Percentiles rank a stretch among this genome's conserved stretches.
Evolutionary conservation across 2,797 vertebrate genomes (phyloP).

Genomic region (Cirrhinus molitorella): DNA sequence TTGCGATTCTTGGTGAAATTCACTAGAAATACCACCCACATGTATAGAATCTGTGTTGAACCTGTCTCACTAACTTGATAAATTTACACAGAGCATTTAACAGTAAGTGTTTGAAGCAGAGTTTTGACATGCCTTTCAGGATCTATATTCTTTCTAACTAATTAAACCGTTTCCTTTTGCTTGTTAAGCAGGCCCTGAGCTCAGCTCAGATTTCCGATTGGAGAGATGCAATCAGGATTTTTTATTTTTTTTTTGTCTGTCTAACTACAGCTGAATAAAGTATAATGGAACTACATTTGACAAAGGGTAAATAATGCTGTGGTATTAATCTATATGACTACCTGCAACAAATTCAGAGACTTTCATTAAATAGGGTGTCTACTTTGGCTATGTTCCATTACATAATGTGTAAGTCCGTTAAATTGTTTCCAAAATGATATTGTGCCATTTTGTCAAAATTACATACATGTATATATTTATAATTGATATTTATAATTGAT

Average conservation of each 20-base stretch:
- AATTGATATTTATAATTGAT: not conserved
- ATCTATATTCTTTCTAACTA: slow-evolving; percentile 19
- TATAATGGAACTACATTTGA: not conserved
- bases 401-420: not conserved
- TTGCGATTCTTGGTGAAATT: not conserved
- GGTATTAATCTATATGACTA: not conserved
- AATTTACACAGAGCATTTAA: not conserved
- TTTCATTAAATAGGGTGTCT: not conserved
- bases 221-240: not conserved
- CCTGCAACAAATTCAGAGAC: not conserved
- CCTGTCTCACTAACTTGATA: not conserved
- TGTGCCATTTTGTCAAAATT: not conserved
- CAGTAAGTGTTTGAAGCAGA: slow-evolving; percentile 18
- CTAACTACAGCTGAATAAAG: not conserved
- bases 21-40: not conserved
- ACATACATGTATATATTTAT: not conserved
- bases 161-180: not conserved
- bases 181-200: not conserved
- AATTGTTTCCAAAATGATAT: not conserved
- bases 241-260: not conserved
- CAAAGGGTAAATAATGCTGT: not conserved
- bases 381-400: not conserved
- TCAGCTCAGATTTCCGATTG: not conserved
- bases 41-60: not conserved
- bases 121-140: slow-evolving; percentile 30